A percentile compares a stretch with the other conserved stretches of the same genome.
Conservation (phyloP, 2,113 vertebrate species). For the Bubo scandiacus region DNA sequence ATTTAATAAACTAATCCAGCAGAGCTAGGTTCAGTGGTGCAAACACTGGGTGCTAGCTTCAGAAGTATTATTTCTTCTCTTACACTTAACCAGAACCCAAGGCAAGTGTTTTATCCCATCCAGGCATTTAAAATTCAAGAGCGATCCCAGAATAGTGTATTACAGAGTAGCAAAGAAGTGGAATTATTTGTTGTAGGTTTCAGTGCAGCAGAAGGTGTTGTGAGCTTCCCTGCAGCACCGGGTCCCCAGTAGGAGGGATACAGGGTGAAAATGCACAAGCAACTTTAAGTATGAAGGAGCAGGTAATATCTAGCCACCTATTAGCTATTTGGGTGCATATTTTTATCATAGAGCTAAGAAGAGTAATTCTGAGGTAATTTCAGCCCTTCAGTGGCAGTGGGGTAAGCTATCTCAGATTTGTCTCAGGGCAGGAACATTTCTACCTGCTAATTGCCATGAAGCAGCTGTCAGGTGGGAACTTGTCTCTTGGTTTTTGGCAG, state of each 20-base stretch:
- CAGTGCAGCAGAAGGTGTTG: not conserved
- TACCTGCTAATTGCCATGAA: not conserved
- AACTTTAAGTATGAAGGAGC: not conserved
- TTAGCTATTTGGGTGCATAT: not conserved
- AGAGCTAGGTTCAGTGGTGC: not conserved
- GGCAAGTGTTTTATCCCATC: not conserved
- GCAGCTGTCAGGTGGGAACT: not conserved
- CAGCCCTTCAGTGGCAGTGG: not conserved
- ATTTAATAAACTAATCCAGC: not conserved
- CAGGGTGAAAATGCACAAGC: not conserved
- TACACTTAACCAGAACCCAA: not conserved
- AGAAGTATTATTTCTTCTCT: not conserved
- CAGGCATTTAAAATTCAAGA: not conserved
- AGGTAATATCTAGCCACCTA: not conserved
- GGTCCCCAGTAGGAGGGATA: not conserved
- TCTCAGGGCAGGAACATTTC: not conserved
- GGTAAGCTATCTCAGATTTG: not conserved
- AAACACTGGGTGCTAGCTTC: not conserved
- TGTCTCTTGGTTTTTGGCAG: not conserved
- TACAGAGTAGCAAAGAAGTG: not conserved
- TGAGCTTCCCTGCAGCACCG: not conserved
- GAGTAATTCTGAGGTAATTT: not conserved
- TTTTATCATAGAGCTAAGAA: not conserved
- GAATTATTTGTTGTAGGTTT: not conserved
- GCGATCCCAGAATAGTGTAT: not conserved